phyloP scores from a whole-genome alignment of 1,140 invertebrate genomes.

The Meteorus sp. region DNA sequence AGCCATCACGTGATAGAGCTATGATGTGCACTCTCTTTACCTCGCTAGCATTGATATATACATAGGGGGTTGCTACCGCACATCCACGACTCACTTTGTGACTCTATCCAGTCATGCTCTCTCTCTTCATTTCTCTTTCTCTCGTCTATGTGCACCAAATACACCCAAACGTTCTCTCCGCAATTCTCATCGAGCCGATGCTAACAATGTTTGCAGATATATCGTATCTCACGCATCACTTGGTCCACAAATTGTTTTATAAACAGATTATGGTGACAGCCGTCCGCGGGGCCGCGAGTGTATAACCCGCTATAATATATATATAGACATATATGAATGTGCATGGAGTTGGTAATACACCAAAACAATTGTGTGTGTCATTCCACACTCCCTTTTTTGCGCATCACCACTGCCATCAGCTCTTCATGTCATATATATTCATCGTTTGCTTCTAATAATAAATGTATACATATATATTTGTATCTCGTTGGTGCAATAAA shows the following conservation, averaged over 20 bases:
- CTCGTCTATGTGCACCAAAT: too few species aligned
- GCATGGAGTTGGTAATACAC: slow-evolving; percentile 13
- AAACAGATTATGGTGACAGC: slow-evolving; percentile 61
- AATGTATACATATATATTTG: slow-evolving; percentile 4
- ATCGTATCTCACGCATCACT: slow-evolving; percentile 63
- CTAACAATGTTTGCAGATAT: slow-evolving; percentile 62
- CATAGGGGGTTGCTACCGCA: slow-evolving; percentile 17
- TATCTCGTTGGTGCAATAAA: slow-evolving; percentile 26
- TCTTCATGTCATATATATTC: background rate
- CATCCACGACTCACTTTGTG: slow-evolving; percentile 25
- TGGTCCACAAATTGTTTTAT: slow-evolving; percentile 62
- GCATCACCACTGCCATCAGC: background rate
- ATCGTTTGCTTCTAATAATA: background rate
- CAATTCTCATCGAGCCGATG: slow-evolving; percentile 59
- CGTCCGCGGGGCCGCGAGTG: slow-evolving; percentile 30
- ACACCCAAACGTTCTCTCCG: slow-evolving; percentile 43
- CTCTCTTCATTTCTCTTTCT: slow-evolving; percentile 19
- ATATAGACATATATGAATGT: too few species aligned
- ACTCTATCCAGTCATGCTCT: too few species aligned
- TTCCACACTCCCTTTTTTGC: background rate
- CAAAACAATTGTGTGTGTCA: background rate
- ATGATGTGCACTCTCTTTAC: background rate
- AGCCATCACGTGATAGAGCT: slow-evolving; percentile 17
- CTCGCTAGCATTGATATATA: too few species aligned
- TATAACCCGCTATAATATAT: background rate